Evolutionary conservation across 2,797 vertebrate genomes (phyloP), one percentile per base, ranked within the genome.

Genomic region (Phrynocephalus forsythii): DNA sequence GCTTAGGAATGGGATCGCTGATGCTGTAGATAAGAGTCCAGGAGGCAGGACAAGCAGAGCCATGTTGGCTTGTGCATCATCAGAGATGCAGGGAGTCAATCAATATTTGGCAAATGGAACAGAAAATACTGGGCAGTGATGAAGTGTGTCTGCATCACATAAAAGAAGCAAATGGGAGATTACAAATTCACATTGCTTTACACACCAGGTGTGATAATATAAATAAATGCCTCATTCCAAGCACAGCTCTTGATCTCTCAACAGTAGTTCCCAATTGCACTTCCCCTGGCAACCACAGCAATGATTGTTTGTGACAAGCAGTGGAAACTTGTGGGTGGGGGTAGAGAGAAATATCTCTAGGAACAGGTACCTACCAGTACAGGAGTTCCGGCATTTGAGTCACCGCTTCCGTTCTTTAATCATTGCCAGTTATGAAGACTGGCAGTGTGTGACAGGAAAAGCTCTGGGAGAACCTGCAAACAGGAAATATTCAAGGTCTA

Each of bases 41-140:
- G 30, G 28, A 88, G 79, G n/a, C 44, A 83, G 83, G 82, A 10
- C 68, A 81, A 78, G 86, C 52, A 85, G 80, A 90, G 72, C 66
- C 0, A 0, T 15, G 22, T 44, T 73, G 69, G 50, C 22, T 11
- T 63, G 22, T n/a, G 3, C 38, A 1, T 28, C 69, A 86, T 79
- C 83, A 50, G 77, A 11, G 83, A 38, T 10, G n/a, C 66, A 91
- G 88, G 15, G 33, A 92, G 71, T 26, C 50, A 38, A 0, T 72
- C 11, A 5, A 10, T 26, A 20, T 18, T 88, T 76, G 82, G 80
- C 50, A 88, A 85, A 18, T 63, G 80, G 72, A 83, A 44, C 28
- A 67, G 81, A 56, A 91, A 84, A 86, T 82, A 90, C 77, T 80
- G 71, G 69, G 80, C 5, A 30, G 6, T 0, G 0, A 0, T 66